Conservation (phyloP, 2,797 vertebrate genomes). For the Mus minutoides region DNA sequence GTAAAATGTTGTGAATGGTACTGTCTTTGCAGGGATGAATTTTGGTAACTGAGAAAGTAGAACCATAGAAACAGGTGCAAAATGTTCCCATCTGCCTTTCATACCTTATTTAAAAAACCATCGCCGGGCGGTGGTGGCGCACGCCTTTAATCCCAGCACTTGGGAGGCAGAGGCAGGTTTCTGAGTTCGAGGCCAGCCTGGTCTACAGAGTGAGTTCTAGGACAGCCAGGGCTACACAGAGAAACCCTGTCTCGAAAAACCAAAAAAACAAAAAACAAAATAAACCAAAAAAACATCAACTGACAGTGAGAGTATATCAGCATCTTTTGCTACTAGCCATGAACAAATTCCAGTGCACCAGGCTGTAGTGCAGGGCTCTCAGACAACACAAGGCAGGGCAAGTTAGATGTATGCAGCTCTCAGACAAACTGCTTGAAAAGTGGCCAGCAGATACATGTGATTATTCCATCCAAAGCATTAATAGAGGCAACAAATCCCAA, state of each 20-base stretch:
- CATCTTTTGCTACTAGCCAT: neutral
- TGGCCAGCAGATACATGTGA: neutral
- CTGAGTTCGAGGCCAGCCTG: no score
- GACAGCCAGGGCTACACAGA: no score
- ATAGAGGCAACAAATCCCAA: neutral
- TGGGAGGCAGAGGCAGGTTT: no score
- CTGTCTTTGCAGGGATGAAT: neutral
- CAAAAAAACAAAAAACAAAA: no score
- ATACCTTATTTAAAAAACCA: neutral
- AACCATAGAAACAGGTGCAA: neutral
- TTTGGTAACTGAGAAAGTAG: neutral
- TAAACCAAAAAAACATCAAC: neutral
- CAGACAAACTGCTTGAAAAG: neutral
- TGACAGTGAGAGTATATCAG: neutral
- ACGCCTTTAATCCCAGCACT: no score
- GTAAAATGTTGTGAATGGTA: neutral
- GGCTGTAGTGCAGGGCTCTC: neutral
- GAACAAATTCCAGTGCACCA: neutral
- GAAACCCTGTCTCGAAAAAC: no score
- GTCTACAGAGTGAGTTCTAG: no score
- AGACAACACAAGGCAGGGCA: neutral
- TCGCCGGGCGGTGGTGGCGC: no score
- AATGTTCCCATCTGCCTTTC: neutral
- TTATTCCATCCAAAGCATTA: neutral
- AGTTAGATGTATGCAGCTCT: neutral